These are phyloP conservation scores for Epizoanthus scotinus DNA, from an alignment of 92 coral and sea anemone genomes.

Conservation along the genomic window DNA sequence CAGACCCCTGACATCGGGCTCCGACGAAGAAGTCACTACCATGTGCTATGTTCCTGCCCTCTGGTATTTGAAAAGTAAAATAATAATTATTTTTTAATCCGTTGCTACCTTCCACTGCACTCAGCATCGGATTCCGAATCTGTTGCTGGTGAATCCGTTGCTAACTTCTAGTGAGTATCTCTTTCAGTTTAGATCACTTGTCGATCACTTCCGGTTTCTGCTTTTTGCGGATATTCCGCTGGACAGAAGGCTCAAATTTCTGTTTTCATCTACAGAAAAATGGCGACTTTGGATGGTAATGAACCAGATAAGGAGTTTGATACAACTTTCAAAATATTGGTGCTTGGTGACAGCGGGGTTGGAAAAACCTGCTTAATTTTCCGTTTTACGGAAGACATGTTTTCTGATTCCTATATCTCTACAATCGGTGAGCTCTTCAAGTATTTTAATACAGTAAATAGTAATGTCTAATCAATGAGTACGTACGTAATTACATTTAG, in stretches of 20 bases:
- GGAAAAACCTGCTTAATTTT: constrained; percentile 96
- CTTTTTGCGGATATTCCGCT: neutral
- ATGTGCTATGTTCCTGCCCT: too few relatives aligned
- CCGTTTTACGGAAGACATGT: constrained; percentile 91
- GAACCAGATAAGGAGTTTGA: constrained; percentile 85
- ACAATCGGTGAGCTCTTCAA: constrained; percentile 82
- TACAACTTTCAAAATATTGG: constrained; percentile 89
- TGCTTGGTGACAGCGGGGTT: constrained; percentile 97
- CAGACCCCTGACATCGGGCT: too few relatives aligned
- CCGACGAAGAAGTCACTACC: too few relatives aligned
- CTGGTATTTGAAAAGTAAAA: too few relatives aligned
- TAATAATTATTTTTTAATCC: too few relatives aligned
- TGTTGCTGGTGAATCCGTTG: too few relatives aligned
- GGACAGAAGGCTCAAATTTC: neutral
- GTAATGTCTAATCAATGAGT: neutral
- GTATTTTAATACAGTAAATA: neutral
- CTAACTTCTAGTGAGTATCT: too few relatives aligned
- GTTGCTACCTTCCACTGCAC: too few relatives aligned
- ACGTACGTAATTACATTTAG: neutral
- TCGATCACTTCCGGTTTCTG: neutral
- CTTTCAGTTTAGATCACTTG: too few relatives aligned
- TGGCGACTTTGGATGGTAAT: constrained; percentile 43
- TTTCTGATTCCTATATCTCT: constrained; percentile 94
- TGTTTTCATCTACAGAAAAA: neutral
- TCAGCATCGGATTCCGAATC: too few relatives aligned